phyloP scores from a whole-genome alignment of 92 coral and sea anemone genomes.

The Parazoanthus swiftii region DNA sequence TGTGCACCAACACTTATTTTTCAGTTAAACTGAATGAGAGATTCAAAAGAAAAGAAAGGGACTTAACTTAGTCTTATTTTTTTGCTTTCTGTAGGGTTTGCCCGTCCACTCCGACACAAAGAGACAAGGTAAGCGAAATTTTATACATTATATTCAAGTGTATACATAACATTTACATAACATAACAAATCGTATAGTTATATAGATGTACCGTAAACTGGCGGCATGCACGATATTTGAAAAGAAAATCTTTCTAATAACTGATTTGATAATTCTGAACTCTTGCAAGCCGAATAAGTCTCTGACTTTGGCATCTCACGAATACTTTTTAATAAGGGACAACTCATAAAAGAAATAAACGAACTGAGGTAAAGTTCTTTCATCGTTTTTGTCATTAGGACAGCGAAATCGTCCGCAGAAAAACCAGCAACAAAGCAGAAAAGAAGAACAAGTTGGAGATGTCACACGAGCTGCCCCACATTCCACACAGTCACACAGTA shows the following conservation, averaged over 20 bases:
- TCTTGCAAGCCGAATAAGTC: too few species aligned
- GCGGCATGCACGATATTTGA: too few species aligned
- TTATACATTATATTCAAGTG: too few species aligned
- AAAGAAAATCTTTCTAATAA: too few species aligned
- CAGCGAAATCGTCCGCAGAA: conserved; percentile 32
- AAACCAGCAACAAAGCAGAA: conserved; percentile 5
- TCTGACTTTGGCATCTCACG: too few species aligned
- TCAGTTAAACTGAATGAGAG: neutral
- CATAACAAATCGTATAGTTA: too few species aligned
- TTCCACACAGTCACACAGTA: neutral
- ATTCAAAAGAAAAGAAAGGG: neutral
- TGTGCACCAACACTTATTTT: too few species aligned
- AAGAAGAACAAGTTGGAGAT: conserved; percentile 20
- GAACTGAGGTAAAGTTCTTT: neutral
- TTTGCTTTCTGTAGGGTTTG: neutral
- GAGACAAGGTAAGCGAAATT: conserved; percentile 21
- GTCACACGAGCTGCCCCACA: neutral
- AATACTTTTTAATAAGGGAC: too few species aligned
- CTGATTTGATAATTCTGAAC: too few species aligned
- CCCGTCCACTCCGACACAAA: conserved; percentile 8
- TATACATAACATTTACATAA: too few species aligned
- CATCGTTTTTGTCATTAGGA: neutral
- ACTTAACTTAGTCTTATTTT: neutral
- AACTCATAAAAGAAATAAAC: too few species aligned
- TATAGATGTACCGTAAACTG: too few species aligned